These are phyloP conservation scores for Sylvietta virens DNA, from an alignment of 2,113 vertebrate genomes.

Conservation along the genomic window DNA sequence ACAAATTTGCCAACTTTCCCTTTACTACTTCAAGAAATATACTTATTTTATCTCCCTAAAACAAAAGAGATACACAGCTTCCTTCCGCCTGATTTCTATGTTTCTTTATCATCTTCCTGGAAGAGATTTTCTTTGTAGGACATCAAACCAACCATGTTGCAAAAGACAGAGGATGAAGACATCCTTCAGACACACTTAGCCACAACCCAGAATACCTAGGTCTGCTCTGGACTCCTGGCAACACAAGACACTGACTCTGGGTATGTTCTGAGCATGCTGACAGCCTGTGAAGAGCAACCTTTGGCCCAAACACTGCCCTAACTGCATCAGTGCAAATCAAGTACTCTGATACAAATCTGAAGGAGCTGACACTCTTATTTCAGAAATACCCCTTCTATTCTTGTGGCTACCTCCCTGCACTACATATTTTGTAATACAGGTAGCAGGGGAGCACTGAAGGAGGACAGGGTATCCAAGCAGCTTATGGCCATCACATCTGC, in stretches of 20 bases:
- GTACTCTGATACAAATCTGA: not conserved
- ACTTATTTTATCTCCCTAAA: not conserved
- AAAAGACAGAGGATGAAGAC: not conserved
- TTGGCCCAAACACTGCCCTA: not conserved
- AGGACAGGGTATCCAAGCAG: not conserved
- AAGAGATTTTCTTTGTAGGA: not conserved
- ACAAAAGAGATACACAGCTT: not conserved
- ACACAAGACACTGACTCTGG: not conserved
- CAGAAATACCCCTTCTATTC: not conserved
- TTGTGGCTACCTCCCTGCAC: not conserved
- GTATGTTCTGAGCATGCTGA: not conserved
- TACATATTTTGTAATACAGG: accelerated
- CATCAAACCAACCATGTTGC: not conserved
- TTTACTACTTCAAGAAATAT: not conserved
- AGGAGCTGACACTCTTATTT: not conserved
- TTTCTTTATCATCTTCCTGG: not conserved
- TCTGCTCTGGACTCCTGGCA: not conserved
- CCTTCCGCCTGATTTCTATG: not conserved
- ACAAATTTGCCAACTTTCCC: not conserved
- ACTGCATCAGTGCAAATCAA: not conserved
- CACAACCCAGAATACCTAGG: not conserved
- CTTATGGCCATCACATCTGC: not conserved
- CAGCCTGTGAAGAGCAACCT: not conserved
- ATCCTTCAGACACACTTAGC: not conserved
- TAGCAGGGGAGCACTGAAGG: not conserved